A percentile compares a stretch with the other conserved stretches of the same genome.
Conservation (phyloP, 2,888 invertebrate species). For the Eremobia ochroleuca region DNA sequence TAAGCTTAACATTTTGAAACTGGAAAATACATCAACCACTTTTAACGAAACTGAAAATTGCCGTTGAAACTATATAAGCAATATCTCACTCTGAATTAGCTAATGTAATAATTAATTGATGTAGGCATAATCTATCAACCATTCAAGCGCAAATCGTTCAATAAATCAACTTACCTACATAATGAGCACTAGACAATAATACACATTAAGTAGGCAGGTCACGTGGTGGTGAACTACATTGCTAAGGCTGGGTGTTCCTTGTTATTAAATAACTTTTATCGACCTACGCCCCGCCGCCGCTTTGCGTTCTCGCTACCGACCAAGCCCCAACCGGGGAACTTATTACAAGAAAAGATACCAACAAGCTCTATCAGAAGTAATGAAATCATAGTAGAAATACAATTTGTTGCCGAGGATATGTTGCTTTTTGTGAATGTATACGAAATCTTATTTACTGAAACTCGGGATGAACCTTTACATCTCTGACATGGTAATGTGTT, state of each 20-base stretch:
- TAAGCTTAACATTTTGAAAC: background rate
- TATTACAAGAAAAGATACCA: conserved; percentile 72
- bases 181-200: conserved; percentile 44
- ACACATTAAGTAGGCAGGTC: conserved; percentile 73
- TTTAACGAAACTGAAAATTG: conserved; percentile 7
- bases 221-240: conserved; percentile 73
- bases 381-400: conserved; percentile 59
- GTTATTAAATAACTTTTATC: conserved; percentile 90
- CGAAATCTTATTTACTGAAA: conserved; percentile 4
- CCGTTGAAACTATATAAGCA: conserved; percentile 5
- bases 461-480: background rate
- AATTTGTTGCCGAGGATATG: conserved; percentile 29
- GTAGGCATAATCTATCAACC: conserved; percentile 22
- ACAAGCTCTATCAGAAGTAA: conserved; percentile 59
- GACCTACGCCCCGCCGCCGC: conserved; percentile 77
- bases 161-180: conserved; percentile 40
- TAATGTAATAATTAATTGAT: no score
- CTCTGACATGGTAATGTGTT: background rate
- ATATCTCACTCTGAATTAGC: conserved; percentile 15
- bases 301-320: conserved; percentile 68
- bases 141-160: conserved; percentile 40
- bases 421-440: conserved; percentile 12
- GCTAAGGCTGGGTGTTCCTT: conserved; percentile 80
- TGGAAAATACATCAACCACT: background rate
- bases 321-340: conserved; percentile 70